Evolutionary conservation across 2,797 vertebrate species (phyloP).

Genomic region (Sebastes goodei): DNA sequence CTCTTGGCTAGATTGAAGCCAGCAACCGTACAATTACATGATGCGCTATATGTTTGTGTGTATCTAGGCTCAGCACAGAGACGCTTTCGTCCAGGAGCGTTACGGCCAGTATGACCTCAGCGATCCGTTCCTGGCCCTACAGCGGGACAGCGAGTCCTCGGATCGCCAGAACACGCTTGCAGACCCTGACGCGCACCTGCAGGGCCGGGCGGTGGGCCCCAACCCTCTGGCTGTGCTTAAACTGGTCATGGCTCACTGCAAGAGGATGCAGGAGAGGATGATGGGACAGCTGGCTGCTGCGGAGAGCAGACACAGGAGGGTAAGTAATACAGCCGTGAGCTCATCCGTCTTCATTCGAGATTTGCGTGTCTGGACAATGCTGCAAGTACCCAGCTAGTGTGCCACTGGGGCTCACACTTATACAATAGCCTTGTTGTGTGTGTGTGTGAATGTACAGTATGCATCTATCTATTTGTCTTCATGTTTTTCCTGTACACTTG

Average conservation of each 20-base stretch:
- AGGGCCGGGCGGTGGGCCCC: constrained; percentile 82
- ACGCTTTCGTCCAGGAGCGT: constrained; percentile 93
- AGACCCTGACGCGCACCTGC: constrained; percentile 58
- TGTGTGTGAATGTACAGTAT: constrained; percentile 10
- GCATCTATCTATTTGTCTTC: constrained; percentile 6
- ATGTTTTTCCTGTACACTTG: background rate
- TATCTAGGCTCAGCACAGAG: constrained; percentile 91
- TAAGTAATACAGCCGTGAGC: constrained; percentile 55
- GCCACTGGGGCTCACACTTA: constrained; percentile 24
- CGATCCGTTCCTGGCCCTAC: constrained; percentile 93
- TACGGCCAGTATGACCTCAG: constrained; percentile 97
- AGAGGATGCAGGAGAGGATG: constrained; percentile 97
- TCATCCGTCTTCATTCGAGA: background rate
- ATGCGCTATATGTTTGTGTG: constrained; percentile 17
- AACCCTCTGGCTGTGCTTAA: constrained; percentile 94
- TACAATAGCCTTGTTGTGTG: constrained; percentile 45
- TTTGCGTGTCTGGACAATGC: background rate
- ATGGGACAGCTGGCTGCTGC: constrained; percentile 92
- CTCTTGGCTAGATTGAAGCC: background rate
- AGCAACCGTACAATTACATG: background rate
- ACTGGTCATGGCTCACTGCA: constrained; percentile 96
- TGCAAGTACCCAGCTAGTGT: constrained; percentile 4
- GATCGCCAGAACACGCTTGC: constrained; percentile 72
- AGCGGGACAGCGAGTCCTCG: constrained; percentile 91
- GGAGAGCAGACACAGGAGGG: constrained; percentile 94